These are phyloP conservation scores for Aspidiotus destructor DNA, from an alignment of 2,888 invertebrate genomes.

Conservation along the genomic window DNA sequence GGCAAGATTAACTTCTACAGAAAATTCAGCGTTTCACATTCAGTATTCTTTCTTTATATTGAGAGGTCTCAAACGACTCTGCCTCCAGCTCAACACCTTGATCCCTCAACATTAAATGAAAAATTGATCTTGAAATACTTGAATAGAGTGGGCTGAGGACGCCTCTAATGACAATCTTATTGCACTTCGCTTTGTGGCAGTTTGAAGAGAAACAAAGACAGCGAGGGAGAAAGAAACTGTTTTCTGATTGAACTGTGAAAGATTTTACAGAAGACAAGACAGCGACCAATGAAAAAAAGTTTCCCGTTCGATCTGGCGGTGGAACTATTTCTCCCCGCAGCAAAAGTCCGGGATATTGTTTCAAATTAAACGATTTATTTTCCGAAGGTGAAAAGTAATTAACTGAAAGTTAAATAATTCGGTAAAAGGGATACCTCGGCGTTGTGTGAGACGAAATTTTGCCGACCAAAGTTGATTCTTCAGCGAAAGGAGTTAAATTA, in stretches of 20 bases:
- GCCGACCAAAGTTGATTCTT: slow-evolving; percentile 6
- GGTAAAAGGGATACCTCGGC: slow-evolving; percentile 11
- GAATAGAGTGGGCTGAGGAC: too few species aligned
- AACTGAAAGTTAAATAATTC: slow-evolving; percentile 33
- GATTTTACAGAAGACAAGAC: slow-evolving; percentile 5
- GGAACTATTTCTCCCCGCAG: slow-evolving; percentile 16
- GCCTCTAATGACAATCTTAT: too few species aligned
- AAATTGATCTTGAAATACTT: too few species aligned
- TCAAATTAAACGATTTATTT: slow-evolving; percentile 32
- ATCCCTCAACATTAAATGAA: too few species aligned
- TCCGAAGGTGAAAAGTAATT: slow-evolving; percentile 31
- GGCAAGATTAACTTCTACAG: too few species aligned
- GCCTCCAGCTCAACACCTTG: too few species aligned
- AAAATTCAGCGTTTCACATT: too few species aligned
- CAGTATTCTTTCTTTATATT: too few species aligned
- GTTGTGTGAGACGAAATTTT: neutral
- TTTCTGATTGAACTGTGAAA: slow-evolving; percentile 31
- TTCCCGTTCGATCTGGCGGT: slow-evolving; percentile 21
- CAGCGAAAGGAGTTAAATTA: slow-evolving; percentile 8
- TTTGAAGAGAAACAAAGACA: neutral
- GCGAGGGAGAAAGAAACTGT: slow-evolving; percentile 14
- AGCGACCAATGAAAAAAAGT: neutral
- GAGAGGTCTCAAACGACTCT: too few species aligned
- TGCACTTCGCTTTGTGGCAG: neutral
- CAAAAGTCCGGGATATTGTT: slow-evolving; percentile 27